Evolutionary conservation across 1,140 invertebrate genomes (phyloP).

Genomic region (Bombus confusus): DNA sequence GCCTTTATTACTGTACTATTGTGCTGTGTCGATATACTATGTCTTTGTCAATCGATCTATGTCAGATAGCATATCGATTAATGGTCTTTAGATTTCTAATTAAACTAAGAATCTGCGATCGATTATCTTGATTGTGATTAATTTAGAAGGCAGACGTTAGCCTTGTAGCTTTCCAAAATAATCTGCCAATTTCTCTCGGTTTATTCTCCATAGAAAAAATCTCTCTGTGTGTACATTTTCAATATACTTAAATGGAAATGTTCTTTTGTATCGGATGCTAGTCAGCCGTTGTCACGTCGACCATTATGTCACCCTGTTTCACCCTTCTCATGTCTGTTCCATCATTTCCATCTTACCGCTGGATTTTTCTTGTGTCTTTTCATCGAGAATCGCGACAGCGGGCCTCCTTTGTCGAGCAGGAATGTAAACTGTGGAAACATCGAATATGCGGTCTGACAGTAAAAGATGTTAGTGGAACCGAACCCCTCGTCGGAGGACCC

Average conservation of each 20-base stretch:
- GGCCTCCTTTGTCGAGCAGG: constrained; percentile 66
- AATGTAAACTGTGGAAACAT: constrained; percentile 63
- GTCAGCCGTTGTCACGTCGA: constrained; percentile 53
- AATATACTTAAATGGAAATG: constrained; percentile 72
- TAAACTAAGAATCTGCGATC: too few species aligned
- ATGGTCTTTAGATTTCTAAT: too few species aligned
- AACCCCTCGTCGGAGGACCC: constrained; percentile 48
- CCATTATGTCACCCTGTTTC: constrained; percentile 51
- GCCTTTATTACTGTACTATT: too few species aligned
- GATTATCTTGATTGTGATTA: background rate
- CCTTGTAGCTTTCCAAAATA: background rate
- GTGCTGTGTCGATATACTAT: too few species aligned
- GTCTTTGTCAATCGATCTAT: too few species aligned
- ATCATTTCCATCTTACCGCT: constrained; percentile 47
- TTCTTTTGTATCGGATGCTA: constrained; percentile 54
- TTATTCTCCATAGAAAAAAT: background rate
- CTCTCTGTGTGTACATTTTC: constrained; percentile 63
- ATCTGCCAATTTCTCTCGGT: background rate
- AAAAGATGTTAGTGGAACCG: constrained; percentile 63
- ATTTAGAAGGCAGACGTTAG: too few species aligned
- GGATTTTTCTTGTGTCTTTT: constrained; percentile 50
- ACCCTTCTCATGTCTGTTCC: constrained; percentile 36
- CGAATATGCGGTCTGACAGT: constrained; percentile 66
- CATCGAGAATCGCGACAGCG: constrained; percentile 60
- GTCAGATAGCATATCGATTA: too few species aligned